Evolutionary conservation across 35 echinoderm and acorn worm species (phyloP).

Genomic region (Diadema setosum): DNA sequence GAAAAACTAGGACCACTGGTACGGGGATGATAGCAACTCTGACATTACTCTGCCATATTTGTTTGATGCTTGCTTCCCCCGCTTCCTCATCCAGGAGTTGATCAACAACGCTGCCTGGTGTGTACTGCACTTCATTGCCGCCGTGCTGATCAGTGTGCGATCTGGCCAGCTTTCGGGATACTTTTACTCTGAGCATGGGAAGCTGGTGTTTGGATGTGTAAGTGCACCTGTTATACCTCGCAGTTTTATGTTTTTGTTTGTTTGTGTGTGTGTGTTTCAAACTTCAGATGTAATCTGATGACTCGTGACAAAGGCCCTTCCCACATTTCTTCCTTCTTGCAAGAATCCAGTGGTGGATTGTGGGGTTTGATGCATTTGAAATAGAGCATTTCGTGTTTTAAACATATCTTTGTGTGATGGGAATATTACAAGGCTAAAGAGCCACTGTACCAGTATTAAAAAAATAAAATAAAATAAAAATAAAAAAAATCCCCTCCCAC

Average conservation of each 20-base stretch:
- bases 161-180: not conserved
- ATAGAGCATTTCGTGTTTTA: not conserved
- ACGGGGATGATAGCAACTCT: no score
- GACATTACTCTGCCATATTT: no score
- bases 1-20: no score
- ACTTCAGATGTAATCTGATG: not conserved
- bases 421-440: no score
- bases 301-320: no score
- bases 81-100: not conserved
- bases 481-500: no score
- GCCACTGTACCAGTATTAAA: no score
- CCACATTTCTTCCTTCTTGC: not conserved
- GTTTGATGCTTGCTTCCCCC: no score
- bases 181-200: not conserved
- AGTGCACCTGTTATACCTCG: no score
- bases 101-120: not conserved
- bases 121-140: not conserved
- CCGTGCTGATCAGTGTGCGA: not conserved
- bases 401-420: not conserved
- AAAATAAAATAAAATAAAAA: no score
- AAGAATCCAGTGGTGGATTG: not conserved
- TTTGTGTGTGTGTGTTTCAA: not conserved
- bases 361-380: not conserved
- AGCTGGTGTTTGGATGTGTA: not conserved
- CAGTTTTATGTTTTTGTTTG: not conserved